phyloP scores from a whole-genome alignment of 2,113 vertebrate species.

The Dasyornis broadbenti region DNA sequence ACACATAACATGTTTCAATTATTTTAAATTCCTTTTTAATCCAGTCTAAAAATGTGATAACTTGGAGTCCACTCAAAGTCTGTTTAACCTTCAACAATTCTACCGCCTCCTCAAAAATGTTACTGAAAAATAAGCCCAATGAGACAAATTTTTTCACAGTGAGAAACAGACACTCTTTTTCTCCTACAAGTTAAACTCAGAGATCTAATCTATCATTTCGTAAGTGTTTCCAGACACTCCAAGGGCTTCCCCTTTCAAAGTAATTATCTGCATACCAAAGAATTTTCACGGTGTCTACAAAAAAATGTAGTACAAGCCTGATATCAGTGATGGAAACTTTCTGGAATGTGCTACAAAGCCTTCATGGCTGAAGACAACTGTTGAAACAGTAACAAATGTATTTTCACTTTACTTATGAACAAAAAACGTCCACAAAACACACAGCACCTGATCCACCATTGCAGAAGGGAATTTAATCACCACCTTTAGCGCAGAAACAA shows the following conservation, averaged over 20 bases:
- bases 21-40: neutral
- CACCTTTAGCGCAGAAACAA: neutral
- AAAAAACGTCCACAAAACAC: neutral
- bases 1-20: neutral
- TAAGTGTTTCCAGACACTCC: conserved; percentile 17
- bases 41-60: neutral
- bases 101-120: neutral
- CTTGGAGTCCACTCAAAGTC: neutral
- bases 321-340: neutral
- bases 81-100: neutral
- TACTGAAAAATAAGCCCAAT: neutral
- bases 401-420: neutral
- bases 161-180: neutral
- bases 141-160: neutral
- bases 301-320: neutral
- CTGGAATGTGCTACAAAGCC: conserved; percentile 6
- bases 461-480: neutral
- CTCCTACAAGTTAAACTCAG: neutral
- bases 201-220: neutral
- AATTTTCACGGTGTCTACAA: neutral
- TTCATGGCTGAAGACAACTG: neutral
- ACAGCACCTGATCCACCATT: neutral
- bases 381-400: neutral
- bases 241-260: conserved; percentile 19
- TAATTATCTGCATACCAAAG: neutral